A percentile compares a stretch with the other conserved stretches of the same genome.
Evolutionary conservation across 2,888 invertebrate genomes (phyloP).

Genomic region (Bombylius discolor): DNA sequence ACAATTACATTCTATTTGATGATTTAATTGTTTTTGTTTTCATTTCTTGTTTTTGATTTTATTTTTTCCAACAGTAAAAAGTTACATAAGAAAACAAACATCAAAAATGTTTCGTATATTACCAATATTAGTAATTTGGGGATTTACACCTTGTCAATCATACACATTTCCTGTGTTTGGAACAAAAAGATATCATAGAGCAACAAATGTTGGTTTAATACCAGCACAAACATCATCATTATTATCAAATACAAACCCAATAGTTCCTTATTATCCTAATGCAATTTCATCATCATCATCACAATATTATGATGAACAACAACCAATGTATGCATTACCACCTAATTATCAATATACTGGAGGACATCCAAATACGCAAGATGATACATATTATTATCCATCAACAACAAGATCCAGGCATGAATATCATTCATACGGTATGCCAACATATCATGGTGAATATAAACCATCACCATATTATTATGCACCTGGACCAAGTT

Average conservation of each 20-base stretch:
- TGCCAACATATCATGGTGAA: constrained; percentile 22
- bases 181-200: constrained; percentile 17
- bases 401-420: constrained; percentile 6
- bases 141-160: constrained; percentile 5
- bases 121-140: constrained; percentile 2
- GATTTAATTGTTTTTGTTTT: too few species aligned
- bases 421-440: constrained; percentile 18
- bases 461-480: constrained; percentile 34
- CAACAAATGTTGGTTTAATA: constrained; percentile 6
- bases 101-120: not conserved
- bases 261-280: constrained; percentile 7
- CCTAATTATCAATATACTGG: constrained; percentile 10
- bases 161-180: constrained; percentile 17
- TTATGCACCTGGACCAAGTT: constrained; percentile 34
- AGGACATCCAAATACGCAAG: constrained; percentile 12
- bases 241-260: not conserved
- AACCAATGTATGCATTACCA: not conserved
- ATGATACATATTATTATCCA: constrained; percentile 18
- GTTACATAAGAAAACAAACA: not conserved
- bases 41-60: too few species aligned
- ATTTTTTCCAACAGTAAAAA: not conserved
- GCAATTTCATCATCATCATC: not conserved
- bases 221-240: constrained; percentile 9
- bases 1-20: too few species aligned
- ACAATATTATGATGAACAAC: constrained; percentile 13